Evolutionary conservation across 2,113 vertebrate genomes (phyloP).

Genomic region (Oenanthe melanoleuca): DNA sequence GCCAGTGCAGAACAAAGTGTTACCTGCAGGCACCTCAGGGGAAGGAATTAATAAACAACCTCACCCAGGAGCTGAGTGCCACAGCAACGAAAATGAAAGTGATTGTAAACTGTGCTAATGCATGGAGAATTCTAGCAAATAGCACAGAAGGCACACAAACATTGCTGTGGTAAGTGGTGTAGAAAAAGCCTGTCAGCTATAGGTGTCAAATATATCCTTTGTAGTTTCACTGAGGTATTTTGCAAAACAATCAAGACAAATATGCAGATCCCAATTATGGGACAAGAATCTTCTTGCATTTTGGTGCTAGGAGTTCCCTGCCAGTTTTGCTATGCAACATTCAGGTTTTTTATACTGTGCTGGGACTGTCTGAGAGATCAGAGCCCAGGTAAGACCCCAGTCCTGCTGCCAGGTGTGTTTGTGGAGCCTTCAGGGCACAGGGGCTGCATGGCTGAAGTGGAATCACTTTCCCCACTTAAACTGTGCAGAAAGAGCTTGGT

Average conservation of each 20-base stretch:
- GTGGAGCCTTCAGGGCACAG: not conserved
- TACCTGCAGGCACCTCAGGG: not conserved
- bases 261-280: not conserved
- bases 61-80: not conserved
- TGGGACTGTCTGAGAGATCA: not conserved
- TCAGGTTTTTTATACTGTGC: not conserved
- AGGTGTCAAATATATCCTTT: constrained; percentile 19
- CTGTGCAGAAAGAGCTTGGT: not conserved
- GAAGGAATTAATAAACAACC: not conserved
- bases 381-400: not conserved
- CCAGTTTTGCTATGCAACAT: not conserved
- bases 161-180: not conserved
- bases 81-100: not conserved
- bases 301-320: not conserved
- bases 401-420: not conserved
- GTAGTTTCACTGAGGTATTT: not conserved
- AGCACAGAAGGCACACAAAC: not conserved
- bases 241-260: constrained; percentile 32
- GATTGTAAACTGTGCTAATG: not conserved
- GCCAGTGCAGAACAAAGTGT: not conserved
- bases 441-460: not conserved
- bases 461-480: not conserved
- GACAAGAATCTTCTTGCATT: constrained; percentile 24
- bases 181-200: constrained; percentile 33
- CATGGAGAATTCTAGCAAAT: constrained; percentile 11